Conservation (phyloP, 2,888 invertebrate genomes). For the Pseudeuparius sepicola region DNA sequence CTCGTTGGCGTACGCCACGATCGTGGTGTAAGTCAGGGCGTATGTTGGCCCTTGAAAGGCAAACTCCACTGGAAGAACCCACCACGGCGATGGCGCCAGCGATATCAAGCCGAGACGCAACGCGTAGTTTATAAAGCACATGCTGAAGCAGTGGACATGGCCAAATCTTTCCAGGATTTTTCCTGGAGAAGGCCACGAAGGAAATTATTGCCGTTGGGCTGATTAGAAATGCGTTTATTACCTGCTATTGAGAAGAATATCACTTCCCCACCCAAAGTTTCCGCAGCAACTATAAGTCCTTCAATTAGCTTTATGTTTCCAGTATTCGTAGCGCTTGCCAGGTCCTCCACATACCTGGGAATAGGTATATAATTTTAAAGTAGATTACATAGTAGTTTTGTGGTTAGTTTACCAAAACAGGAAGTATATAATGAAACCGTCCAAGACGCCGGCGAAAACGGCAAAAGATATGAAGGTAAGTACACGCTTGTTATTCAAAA, state of each 20-base stretch:
- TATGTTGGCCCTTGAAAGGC: constrained; percentile 80
- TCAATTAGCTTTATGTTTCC: constrained; percentile 65
- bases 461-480: constrained; percentile 63
- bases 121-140: constrained; percentile 69
- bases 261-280: constrained; percentile 70
- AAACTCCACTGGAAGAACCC: constrained; percentile 67
- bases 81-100: constrained; percentile 70
- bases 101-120: constrained; percentile 67
- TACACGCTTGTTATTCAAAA: constrained; percentile 55
- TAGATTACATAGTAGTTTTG: too few relatives aligned
- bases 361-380: constrained; percentile 42
- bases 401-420: too few relatives aligned
- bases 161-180: constrained; percentile 71
- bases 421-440: constrained; percentile 73
- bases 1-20: constrained; percentile 54
- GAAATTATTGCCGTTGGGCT: constrained; percentile 1
- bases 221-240: too few relatives aligned
- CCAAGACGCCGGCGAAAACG: constrained; percentile 64
- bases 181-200: constrained; percentile 45
- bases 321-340: constrained; percentile 53
- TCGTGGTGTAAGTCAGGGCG: constrained; percentile 73
- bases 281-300: constrained; percentile 68
- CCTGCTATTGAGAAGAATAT: constrained; percentile 66
- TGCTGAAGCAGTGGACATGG: constrained; percentile 64
- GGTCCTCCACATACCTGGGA: constrained; percentile 70